Percentiles rank a stretch among this genome's conserved stretches.
Evolutionary conservation across 1,140 invertebrate genomes (phyloP).

Genomic region (Calycopis cecrops): DNA sequence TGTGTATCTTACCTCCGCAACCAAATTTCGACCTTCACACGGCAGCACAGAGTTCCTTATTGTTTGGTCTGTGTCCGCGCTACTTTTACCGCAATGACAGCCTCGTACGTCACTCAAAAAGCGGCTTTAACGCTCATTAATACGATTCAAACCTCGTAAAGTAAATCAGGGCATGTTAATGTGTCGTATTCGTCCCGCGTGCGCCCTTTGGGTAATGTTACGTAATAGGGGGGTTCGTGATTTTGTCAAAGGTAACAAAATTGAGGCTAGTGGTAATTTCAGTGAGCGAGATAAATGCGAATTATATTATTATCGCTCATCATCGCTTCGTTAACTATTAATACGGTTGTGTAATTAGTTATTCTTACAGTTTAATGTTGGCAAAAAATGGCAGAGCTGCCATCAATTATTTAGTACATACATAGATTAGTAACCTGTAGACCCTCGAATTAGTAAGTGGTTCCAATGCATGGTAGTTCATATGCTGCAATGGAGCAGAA

Average conservation of each 20-base stretch:
- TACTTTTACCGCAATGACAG: constrained; percentile 29
- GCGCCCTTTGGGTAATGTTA: constrained; percentile 69
- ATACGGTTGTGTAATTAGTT: too few relatives aligned
- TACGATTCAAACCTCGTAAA: constrained; percentile 33
- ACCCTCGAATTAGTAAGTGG: too few relatives aligned
- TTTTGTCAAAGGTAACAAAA: constrained; percentile 74
- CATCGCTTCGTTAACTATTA: constrained; percentile 12
- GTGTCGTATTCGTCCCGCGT: constrained; percentile 53
- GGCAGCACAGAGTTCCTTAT: neutral
- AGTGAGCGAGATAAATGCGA: constrained; percentile 44
- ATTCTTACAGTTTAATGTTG: too few relatives aligned
- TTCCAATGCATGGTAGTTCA: too few relatives aligned
- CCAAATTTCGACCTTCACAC: neutral
- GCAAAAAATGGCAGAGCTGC: too few relatives aligned
- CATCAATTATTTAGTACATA: too few relatives aligned
- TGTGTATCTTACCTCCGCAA: neutral
- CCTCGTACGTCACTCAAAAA: constrained; percentile 31
- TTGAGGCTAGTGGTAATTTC: constrained; percentile 67
- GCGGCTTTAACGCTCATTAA: constrained; percentile 49
- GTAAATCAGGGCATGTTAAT: constrained; percentile 9
- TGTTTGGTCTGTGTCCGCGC: neutral
- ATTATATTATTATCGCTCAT: constrained; percentile 31
- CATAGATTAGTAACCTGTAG: too few relatives aligned
- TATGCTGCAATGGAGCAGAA: too few relatives aligned
- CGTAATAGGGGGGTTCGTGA: constrained; percentile 64